Evolutionary conservation across 2,888 invertebrate species (phyloP).

Genomic region (Argyresthia goedartella): DNA sequence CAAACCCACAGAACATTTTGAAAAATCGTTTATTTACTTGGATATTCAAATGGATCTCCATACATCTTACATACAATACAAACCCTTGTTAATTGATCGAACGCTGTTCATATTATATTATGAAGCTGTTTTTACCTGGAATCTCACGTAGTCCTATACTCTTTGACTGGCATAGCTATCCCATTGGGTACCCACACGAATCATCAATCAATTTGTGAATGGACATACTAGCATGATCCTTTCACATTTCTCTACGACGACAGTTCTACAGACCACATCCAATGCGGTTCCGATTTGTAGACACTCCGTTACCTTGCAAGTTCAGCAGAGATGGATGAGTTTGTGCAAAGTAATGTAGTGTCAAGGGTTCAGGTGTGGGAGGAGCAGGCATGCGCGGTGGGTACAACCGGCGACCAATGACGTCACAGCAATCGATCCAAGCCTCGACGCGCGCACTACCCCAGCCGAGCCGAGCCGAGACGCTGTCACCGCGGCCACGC

Average conservation of each 20-base stretch:
- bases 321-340: not conserved
- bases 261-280: not conserved
- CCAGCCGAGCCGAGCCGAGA: not conserved
- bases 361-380: slow-evolving; percentile 20
- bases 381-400: slow-evolving; percentile 22
- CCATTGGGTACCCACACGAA: not conserved
- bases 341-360: slow-evolving; percentile 9
- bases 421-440: slow-evolving; percentile 56
- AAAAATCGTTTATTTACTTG: too few relatives aligned
- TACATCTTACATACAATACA: too few relatives aligned
- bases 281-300: not conserved
- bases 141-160: too few relatives aligned
- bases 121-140: too few relatives aligned
- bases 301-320: not conserved
- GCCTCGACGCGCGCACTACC: not conserved
- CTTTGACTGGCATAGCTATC: too few relatives aligned
- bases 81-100: too few relatives aligned
- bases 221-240: slow-evolving; percentile 21
- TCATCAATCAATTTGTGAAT: slow-evolving; percentile 59
- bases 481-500: not conserved
- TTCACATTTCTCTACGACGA: not conserved
- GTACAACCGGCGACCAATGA: slow-evolving; percentile 31
- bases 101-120: too few relatives aligned
- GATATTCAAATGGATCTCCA: too few relatives aligned
- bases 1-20: too few relatives aligned